Evolutionary conservation across 2,888 invertebrate genomes (phyloP).

Genomic region (Vesta saturnalis): DNA sequence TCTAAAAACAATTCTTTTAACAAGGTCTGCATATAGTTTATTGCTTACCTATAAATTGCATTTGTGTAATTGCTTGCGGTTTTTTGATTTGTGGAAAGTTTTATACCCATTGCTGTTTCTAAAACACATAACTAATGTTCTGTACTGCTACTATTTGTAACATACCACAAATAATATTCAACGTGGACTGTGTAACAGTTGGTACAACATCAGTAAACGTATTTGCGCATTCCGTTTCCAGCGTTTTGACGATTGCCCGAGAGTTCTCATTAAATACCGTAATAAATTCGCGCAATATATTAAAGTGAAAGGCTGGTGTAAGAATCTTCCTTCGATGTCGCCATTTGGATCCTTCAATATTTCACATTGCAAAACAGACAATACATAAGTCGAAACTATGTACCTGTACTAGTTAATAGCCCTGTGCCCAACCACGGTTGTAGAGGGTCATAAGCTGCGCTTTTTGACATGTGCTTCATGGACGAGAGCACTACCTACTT

Average conservation of each 20-base stretch:
- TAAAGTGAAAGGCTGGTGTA: neutral
- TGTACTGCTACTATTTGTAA: too few species aligned
- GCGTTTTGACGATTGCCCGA: neutral
- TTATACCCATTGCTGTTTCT: conserved; percentile 77
- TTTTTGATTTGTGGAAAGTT: too few species aligned
- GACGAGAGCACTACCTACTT: too few species aligned
- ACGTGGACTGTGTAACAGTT: neutral
- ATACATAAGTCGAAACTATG: neutral
- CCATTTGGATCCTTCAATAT: neutral
- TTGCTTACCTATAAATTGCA: too few species aligned
- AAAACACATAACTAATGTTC: too few species aligned
- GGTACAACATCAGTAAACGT: neutral
- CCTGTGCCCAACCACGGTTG: neutral
- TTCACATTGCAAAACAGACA: neutral
- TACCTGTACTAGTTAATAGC: neutral
- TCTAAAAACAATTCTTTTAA: too few species aligned
- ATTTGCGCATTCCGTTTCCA: neutral
- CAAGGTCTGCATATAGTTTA: too few species aligned
- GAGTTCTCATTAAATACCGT: neutral
- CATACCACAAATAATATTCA: neutral
- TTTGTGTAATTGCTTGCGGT: too few species aligned
- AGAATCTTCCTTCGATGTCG: neutral
- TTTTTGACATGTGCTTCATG: too few species aligned
- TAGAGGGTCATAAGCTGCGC: neutral
- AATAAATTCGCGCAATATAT: neutral